Base-by-base conservation (phyloP, 2,888 invertebrate species). In the Ethmia dodecea region DNA sequence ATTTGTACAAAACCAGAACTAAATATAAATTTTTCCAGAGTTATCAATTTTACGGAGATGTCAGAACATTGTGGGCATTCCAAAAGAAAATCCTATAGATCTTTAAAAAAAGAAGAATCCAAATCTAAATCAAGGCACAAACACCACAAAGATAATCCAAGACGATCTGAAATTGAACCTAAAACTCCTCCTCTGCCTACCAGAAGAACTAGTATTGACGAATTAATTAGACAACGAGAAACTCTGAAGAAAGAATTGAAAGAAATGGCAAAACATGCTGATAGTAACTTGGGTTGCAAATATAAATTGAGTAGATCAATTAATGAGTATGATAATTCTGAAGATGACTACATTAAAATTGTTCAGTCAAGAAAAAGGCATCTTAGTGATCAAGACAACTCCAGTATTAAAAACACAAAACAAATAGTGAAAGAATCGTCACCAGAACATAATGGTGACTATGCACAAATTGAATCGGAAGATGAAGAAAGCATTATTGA, bases 401-500 rank as follows among this genome's bases (percentile, higher is more conserved):
- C 22, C 20, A 34, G 28, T 13, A 38, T 33, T 28, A 27, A 12
- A 35, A 44, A 45, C 41, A 50, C 43, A 36, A 45, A 37, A 37
- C 45, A 44, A 46, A 38, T 15, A 30, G 22, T 20, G 20, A 50
- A 51, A 38, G 59, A 66, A 33, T 40, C 46, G 31, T 73, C 77
- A 32, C 74, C 75, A 43, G 90, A 90, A 49, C 79, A 87, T 34
- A 88, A 87, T 49, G 89, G 90, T 45, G 91, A 91, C 38, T 90
- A 90, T 41, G 76, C 87, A 3, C 63, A 22, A 22, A n/a, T 8
- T 53, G 89, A 94, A 40, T 89, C 91, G 37, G 91, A 96, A 60
- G 95, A 96, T 54, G 96, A 98, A 71, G 97, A 98, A 74, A 91
- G 90, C 45, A 94, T 97, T 49, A 98, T 98, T 69, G 94, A 96